Evolutionary conservation across 2,797 vertebrate species (phyloP).

Genomic region (Coranthus polyacanthus): DNA sequence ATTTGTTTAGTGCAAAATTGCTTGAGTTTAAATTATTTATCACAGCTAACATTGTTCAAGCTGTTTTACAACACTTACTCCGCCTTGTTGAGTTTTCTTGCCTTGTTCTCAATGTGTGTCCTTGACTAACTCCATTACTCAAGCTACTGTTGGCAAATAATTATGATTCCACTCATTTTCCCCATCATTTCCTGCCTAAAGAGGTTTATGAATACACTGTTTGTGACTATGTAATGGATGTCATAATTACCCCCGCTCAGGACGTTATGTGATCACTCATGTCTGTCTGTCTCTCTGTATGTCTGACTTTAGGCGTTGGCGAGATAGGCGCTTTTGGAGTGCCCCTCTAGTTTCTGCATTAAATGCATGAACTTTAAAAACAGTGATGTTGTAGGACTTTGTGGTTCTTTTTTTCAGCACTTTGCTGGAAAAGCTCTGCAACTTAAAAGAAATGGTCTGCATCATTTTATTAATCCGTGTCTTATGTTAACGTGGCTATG

Average conservation of each 20-base stretch:
- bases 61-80: constrained; percentile 7
- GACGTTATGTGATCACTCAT: background rate
- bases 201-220: constrained; percentile 26
- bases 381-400: background rate
- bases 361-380: background rate
- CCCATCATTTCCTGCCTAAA: constrained; percentile 40
- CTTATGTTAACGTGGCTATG: background rate
- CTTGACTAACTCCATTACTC: constrained; percentile 32
- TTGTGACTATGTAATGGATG: constrained; percentile 20
- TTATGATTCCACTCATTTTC: constrained; percentile 27
- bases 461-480: background rate
- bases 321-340: too few species aligned
- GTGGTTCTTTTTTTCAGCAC: too few species aligned
- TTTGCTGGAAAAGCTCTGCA: background rate
- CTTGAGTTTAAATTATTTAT: constrained; percentile 27
- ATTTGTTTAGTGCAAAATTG: constrained; percentile 7
- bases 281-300: constrained; percentile 2
- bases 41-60: constrained; percentile 1
- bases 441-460: background rate
- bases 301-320: too few species aligned
- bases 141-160: constrained; percentile 46
- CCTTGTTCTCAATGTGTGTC: constrained; percentile 25
- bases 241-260: background rate
- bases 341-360: background rate
- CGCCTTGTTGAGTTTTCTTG: constrained; percentile 28